phyloP scores from a whole-genome alignment of 2,113 vertebrate genomes.

The Tachycineta bicolor region DNA sequence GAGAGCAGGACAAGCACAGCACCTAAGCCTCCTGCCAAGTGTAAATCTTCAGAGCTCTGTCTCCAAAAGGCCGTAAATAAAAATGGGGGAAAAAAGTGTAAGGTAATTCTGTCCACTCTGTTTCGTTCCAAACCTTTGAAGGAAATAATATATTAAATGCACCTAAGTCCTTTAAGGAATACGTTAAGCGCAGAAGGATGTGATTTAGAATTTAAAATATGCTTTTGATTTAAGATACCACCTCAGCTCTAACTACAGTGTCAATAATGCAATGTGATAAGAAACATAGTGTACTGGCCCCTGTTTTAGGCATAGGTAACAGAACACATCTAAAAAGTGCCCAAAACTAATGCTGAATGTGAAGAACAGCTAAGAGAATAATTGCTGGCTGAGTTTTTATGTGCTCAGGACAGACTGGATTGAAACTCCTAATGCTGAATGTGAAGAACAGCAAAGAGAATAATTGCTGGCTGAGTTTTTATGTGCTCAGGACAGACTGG shows the following conservation, averaged over 20 bases:
- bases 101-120: conserved; percentile 18
- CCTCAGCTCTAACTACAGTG: not conserved
- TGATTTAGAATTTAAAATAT: not conserved
- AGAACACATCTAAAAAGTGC: not conserved
- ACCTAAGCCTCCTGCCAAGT: conserved; percentile 11
- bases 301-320: not conserved
- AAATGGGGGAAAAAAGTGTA: not conserved
- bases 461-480: not conserved
- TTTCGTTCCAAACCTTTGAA: conserved; percentile 12
- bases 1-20: conserved; percentile 37
- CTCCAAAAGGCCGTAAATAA: conserved; percentile 13
- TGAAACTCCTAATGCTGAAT: not conserved
- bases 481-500: not conserved
- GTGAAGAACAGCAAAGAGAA: not conserved
- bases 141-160: not conserved
- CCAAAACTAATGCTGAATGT: not conserved
- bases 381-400: not conserved
- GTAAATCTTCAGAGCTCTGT: conserved; percentile 40
- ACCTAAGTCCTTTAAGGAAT: conserved; percentile 10
- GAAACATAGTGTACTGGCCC: not conserved
- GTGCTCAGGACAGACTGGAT: not conserved
- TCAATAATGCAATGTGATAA: not conserved
- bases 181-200: not conserved
- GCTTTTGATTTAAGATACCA: not conserved
- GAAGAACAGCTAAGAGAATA: not conserved